Base-by-base conservation (phyloP, 23 tunicate genomes). In the Phallusia fumigata region DNA sequence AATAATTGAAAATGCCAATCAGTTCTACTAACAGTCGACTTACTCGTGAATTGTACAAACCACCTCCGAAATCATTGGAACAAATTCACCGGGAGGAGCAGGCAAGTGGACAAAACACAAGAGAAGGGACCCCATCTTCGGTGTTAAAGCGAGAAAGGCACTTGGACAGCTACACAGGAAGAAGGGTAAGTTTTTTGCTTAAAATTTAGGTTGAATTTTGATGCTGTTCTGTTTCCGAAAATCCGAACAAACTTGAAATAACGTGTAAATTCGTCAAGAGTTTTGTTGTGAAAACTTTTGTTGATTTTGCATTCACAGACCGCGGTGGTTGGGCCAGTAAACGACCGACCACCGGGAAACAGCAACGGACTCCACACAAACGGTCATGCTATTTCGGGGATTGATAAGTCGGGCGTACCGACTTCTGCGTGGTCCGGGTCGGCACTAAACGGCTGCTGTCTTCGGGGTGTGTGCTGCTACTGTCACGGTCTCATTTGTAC, bases 21-120 rank as follows among this genome's bases (percentile, higher is more conserved):
- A 92, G 97, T 76, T 92, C 97, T 18, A 87, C 84, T 11, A 87
- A 87, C 65, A 65, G 64, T 24, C 88, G 91, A 0, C 65, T 92
- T 18, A 92, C 91, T 15, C 49, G 77, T 10, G 91, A 92, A 65
- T 31, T 84, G 51, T 92, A 83, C 75, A 87, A 81, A 69, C 97
- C 97, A 22, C 97, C 97, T 22, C 97, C 97, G 19, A 87, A 84
- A 65, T 84, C 97, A 13, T 32, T 92, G 34, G 89, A 83, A 33
- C 88, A 92, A 69, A 31, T 92, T 11, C 79, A 83, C 33, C 19
- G 80, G 79, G 79, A 87, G 74, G 90, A 74, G 50, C 32, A 30
- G 24, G 34, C 8, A 1, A 32, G 79, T 33, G 18, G 30, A 0
- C 49, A 36, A 52, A 30, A 3, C 5, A 53, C 77, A 32, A 74